Base-by-base conservation (phyloP, 1,140 invertebrate species). In the Heliconius melpomene region DNA sequence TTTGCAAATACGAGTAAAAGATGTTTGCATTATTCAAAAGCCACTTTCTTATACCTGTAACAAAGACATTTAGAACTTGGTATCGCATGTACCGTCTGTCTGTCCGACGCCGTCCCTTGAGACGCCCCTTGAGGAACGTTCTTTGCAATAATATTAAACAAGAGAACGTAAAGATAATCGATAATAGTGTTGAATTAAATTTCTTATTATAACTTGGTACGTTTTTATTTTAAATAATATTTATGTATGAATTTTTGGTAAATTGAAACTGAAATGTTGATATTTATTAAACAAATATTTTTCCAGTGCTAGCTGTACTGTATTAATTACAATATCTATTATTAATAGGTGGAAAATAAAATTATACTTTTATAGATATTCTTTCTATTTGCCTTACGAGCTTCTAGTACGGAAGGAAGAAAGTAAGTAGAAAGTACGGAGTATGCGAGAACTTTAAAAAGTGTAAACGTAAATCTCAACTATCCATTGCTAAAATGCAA, bases 131-230 rank as follows among this genome's bases (percentile, higher is more conserved):
- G 71, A 74, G 77, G 54, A 71, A 75, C 73, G 46, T 70, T 78
- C 72, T 78, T 71, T 79, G 74, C 78, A 70, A 73, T 75, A 79
- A 79, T 79, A 79, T 73, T 78, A 73, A 78, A 74, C 77, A 75
- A 26, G 57, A 40, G 32, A 54, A 38, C 36, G 26, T 75, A 13
- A 66, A 54, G 11, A 23, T 60, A 60, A 75, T 60, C 74, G 32
- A 75, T 66, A 66, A 20, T 60, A 66, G 74, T 66, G 26, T 29
- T 66, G 60, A 9, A 66, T 66, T 66, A 29, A 13, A 6, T 13
- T 66, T 66, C 11, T 66, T 29, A 18, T 66, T 66, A 66, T 66
- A 66, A 26, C 9, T 66, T 66, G 6, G 23, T 16, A 26, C 3
- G 26, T 26, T 66, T 66, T 29, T 18, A 23, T 60, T 60, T 26